Conservation (phyloP, 2,797 vertebrate genomes). For the Tapera naevia region DNA sequence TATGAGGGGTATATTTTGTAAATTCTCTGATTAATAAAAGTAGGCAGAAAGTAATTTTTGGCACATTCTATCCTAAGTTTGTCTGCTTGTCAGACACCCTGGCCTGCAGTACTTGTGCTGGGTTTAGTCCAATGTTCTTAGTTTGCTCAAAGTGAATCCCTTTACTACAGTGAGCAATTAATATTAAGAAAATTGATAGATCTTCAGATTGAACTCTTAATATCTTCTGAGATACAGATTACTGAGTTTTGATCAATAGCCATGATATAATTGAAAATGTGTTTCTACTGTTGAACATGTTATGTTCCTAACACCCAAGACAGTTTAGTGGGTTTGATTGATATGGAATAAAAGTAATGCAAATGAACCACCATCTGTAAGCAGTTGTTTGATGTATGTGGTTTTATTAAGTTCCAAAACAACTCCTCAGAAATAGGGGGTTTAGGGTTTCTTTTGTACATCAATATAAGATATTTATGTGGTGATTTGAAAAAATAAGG, state of each 20-base stretch:
- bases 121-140: accelerated
- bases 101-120: accelerated
- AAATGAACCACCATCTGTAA: not conserved
- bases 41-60: not conserved
- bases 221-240: not conserved
- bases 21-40: not conserved
- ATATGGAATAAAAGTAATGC: not conserved
- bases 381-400: not conserved
- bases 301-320: not conserved
- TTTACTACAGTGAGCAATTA: not conserved
- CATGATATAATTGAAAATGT: not conserved
- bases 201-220: not conserved
- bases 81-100: no score
- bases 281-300: not conserved
- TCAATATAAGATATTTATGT: no score
- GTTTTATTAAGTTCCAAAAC: not conserved
- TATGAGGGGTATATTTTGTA: not conserved
- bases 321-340: slow-evolving; percentile 36
- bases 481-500: not conserved
- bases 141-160: not conserved
- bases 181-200: not conserved
- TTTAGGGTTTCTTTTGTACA: not conserved
- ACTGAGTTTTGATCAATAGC: slow-evolving; percentile 22
- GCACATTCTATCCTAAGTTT: not conserved
- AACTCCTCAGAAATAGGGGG: not conserved